A percentile compares a stretch with the other conserved stretches of the same genome.
Evolutionary conservation across 1,140 invertebrate species (phyloP).

Genomic region (Aricia agestis): DNA sequence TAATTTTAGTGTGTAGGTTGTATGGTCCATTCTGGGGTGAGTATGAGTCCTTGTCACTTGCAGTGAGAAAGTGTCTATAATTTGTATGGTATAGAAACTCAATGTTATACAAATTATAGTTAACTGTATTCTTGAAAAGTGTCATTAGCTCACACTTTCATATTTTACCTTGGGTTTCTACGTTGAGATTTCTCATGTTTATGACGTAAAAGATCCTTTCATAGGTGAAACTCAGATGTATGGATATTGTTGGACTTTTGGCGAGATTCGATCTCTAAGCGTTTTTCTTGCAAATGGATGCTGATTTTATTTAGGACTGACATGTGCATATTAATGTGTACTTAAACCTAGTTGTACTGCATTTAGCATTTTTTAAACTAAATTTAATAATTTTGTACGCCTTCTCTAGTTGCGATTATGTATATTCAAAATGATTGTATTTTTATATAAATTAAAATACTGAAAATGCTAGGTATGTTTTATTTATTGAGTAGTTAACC

Average conservation of each 20-base stretch:
- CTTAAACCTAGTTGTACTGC: constrained; percentile 52
- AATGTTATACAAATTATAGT: too few relatives aligned
- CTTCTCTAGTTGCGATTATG: constrained; percentile 59
- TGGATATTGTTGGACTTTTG: background rate
- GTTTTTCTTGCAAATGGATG: constrained; percentile 1
- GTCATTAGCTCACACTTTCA: too few relatives aligned
- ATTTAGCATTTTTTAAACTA: constrained; percentile 45
- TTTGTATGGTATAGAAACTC: too few relatives aligned
- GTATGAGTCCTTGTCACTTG: too few relatives aligned
- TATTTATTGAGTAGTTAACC: constrained; percentile 26
- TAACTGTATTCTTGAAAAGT: too few relatives aligned
- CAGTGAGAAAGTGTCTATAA: too few relatives aligned
- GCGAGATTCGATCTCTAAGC: constrained; percentile 17
- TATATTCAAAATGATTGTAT: constrained; percentile 69
- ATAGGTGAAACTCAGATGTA: background rate
- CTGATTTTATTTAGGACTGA: constrained; percentile 40
- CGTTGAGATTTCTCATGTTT: too few relatives aligned
- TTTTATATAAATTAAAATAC: constrained; percentile 72
- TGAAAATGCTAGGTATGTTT: constrained; percentile 42
- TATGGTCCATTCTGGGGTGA: too few relatives aligned
- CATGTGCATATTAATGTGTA: constrained; percentile 49
- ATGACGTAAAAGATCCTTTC: too few relatives aligned
- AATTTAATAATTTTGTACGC: constrained; percentile 49
- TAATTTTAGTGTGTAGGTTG: background rate
- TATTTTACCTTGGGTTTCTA: too few relatives aligned